Evolutionary conservation across 2,797 vertebrate species (phyloP), one percentile per base, ranked within the genome.

Genomic region (Diceros bicornis): DNA sequence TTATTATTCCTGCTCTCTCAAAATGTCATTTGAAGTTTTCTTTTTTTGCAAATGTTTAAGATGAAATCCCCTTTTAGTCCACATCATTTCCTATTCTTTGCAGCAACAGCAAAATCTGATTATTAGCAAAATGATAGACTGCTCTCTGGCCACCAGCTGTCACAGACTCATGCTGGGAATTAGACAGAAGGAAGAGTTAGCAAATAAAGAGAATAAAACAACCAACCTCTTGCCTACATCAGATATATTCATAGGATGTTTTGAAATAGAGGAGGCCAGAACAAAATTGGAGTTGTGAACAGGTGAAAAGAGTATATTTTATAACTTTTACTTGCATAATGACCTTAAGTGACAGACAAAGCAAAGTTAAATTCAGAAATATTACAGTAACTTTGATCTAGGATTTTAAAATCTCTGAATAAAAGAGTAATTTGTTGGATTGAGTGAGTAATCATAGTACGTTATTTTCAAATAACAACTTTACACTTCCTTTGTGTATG

Each of bases 121-220:
- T 98, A 88, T 96, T 97, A 92, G 59, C 44, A 95, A 98, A 97
- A 89, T 62, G 71, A 93, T 96, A 71, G 91, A 91, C 84, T 89
- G 34, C 34, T 97, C 97, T 98, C 74, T 92, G 92, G 75, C 75
- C 98, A 91, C 37, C 79, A 96, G 79, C 77, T 97, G 95, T 95
- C 86, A 44, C 25, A 96, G 44, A 66, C 87, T 96, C 66, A 57
- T 77, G n/a, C 91, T 64, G 34, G 79, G 77, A 57, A 85, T 69
- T 86, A 96, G 66, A 71, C 74, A 95, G 89, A 68, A 66, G 34
- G 23, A 61, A 94, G 75, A 92, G 92, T 94, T 92, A 86, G 25
- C 68, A 93, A 96, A 75, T 50, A 96, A 95, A 95, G 74, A 61
- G 21, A 97, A 92, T 82, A 95, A 2, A 93, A 18, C 23, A 64